These are phyloP conservation scores for Carettochelys insculpta DNA, from an alignment of 2,113 vertebrate genomes.

Conservation along the genomic window DNA sequence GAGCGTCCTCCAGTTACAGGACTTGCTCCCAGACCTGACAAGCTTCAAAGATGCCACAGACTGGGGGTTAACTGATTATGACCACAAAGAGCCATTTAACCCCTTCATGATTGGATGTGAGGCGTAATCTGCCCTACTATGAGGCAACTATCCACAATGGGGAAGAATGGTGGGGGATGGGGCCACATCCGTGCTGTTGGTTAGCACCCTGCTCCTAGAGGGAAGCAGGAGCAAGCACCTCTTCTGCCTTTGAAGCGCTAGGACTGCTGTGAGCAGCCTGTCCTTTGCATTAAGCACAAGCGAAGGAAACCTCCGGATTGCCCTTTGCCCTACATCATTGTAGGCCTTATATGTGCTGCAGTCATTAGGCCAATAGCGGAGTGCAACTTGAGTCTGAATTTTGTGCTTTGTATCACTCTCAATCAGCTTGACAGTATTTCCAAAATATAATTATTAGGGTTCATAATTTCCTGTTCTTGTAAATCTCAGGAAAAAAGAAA, in stretches of 20 bases:
- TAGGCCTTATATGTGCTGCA: not conserved
- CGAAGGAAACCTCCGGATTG: not conserved
- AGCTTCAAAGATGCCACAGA: not conserved
- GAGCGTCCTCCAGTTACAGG: not conserved
- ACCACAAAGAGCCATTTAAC: not conserved
- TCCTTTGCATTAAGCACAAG: not conserved
- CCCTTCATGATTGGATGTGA: not conserved
- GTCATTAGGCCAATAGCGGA: not conserved
- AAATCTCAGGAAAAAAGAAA: slow-evolving; percentile 33
- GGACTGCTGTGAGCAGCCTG: not conserved
- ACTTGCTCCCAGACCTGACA: not conserved
- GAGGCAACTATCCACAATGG: not conserved
- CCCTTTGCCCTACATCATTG: not conserved
- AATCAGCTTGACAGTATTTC: not conserved
- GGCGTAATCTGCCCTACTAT: not conserved
- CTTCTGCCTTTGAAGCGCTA: not conserved
- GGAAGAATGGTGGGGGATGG: not conserved
- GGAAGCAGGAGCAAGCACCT: no score
- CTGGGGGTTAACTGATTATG: not conserved
- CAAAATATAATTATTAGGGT: not conserved
- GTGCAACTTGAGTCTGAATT: not conserved
- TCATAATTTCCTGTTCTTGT: not conserved
- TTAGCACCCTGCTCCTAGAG: not conserved
- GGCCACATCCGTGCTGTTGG: not conserved
- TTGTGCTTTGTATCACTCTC: slow-evolving; percentile 2